Percentiles rank a stretch among this genome's conserved stretches.
phyloP scores from a whole-genome alignment of 1,140 invertebrate genomes.

The Cyphomyrmex costatus region DNA sequence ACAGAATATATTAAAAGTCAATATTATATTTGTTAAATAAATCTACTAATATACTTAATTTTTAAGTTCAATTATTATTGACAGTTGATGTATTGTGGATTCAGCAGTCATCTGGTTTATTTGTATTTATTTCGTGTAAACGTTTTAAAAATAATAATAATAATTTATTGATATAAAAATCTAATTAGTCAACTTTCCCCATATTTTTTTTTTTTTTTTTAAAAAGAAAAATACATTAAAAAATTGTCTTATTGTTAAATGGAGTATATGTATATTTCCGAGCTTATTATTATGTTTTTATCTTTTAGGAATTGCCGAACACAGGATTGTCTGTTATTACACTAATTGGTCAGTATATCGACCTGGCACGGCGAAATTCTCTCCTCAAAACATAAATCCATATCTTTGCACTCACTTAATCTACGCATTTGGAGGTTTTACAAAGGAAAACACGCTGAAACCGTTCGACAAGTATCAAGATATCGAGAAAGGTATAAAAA shows the following conservation, averaged over 20 bases:
- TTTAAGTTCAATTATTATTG: background rate
- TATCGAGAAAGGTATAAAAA: slow-evolving; percentile 94
- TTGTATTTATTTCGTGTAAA: background rate
- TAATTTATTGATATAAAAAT: background rate
- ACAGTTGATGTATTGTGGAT: background rate
- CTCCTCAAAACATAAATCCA: slow-evolving; percentile 97
- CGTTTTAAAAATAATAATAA: slow-evolving; percentile 3
- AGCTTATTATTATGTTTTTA: background rate
- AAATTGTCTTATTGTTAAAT: background rate
- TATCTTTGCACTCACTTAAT: slow-evolving; percentile 98
- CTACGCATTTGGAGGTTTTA: slow-evolving; percentile 97
- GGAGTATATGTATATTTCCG: background rate
- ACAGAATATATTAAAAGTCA: no score
- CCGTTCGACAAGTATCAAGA: slow-evolving; percentile 98
- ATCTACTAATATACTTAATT: background rate
- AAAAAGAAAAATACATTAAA: background rate
- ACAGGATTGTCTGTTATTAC: slow-evolving; percentile 95
- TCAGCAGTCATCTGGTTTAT: background rate
- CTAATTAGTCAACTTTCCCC: background rate
- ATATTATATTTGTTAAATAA: background rate
- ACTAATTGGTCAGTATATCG: slow-evolving; percentile 98
- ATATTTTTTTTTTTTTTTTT: no score
- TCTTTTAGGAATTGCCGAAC: slow-evolving; percentile 86
- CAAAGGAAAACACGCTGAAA: slow-evolving; percentile 95
- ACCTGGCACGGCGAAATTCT: slow-evolving; percentile 95